Conservation (phyloP, 2,888 invertebrate species). For the Falcaria lacertinaria region DNA sequence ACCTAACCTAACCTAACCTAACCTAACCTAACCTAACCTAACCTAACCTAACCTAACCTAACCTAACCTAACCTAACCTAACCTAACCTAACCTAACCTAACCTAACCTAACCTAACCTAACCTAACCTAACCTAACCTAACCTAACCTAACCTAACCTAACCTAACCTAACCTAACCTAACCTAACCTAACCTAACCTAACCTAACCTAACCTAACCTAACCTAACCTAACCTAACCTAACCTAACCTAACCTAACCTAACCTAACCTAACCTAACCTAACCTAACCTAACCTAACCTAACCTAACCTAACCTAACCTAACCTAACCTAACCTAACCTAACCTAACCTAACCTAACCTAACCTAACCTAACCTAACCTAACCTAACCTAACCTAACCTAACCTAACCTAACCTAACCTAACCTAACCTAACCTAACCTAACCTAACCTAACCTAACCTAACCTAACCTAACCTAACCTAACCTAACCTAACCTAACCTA, state of each 20-base stretch:
- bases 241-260: slow-evolving; percentile 19
- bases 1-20: slow-evolving; percentile 24
- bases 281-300: slow-evolving; percentile 20
- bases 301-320: slow-evolving; percentile 24
- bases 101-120: slow-evolving; percentile 17
- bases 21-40: slow-evolving; percentile 21
- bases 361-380: slow-evolving; percentile 21
- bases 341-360: slow-evolving; percentile 21
- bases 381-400: slow-evolving; percentile 21
- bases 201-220: slow-evolving; percentile 25
- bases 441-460: slow-evolving; percentile 17
- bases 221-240: slow-evolving; percentile 17
- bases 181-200: slow-evolving; percentile 29
- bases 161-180: slow-evolving; percentile 26
- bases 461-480: slow-evolving; percentile 16
- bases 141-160: slow-evolving; percentile 19
- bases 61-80: slow-evolving; percentile 18
- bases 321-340: slow-evolving; percentile 16
- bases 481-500: slow-evolving; percentile 17
- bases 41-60: slow-evolving; percentile 18
- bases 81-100: slow-evolving; percentile 18
- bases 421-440: slow-evolving; percentile 18
- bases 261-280: slow-evolving; percentile 20
- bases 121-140: slow-evolving; percentile 13
- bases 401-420: slow-evolving; percentile 19